Percentiles rank a stretch among this genome's conserved stretches.
phyloP scores from a whole-genome alignment of 1,140 invertebrate genomes.

The Odontomachus brunneus region DNA sequence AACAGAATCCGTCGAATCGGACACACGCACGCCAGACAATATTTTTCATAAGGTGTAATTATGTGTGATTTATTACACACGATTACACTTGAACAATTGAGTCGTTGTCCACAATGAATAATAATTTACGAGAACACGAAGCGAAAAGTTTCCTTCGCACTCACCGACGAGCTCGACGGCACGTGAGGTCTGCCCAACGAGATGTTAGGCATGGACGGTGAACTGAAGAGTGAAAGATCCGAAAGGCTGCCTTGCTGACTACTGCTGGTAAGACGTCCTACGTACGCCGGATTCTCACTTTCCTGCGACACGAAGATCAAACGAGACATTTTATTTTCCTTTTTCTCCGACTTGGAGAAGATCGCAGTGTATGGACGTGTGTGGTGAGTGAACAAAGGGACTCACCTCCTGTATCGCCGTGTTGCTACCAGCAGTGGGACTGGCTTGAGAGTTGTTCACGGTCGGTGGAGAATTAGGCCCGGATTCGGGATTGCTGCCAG shows the following conservation, averaged over 20 bases:
- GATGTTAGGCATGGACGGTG: slow-evolving; percentile 98
- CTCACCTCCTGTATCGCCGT: slow-evolving; percentile 90
- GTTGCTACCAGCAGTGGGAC: slow-evolving; percentile 87
- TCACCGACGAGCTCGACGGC: slow-evolving; percentile 82
- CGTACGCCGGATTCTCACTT: slow-evolving; percentile 86
- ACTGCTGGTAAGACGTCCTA: slow-evolving; percentile 84
- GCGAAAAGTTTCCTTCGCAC: slow-evolving; percentile 16
- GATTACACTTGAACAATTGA: no score
- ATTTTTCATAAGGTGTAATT: no score
- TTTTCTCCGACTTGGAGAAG: no score
- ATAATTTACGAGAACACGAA: not conserved
- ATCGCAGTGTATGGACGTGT: not conserved
- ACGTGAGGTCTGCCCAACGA: slow-evolving; percentile 94
- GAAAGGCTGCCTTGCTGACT: slow-evolving; percentile 87
- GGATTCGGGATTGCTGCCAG: slow-evolving; percentile 91
- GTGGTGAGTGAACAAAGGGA: not conserved
- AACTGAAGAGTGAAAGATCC: slow-evolving; percentile 94
- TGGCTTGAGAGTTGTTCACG: slow-evolving; percentile 86
- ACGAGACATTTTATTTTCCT: no score
- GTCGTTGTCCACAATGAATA: no score
- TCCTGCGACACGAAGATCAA: slow-evolving; percentile 80
- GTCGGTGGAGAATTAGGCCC: slow-evolving; percentile 93
- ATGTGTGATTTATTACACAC: not conserved
- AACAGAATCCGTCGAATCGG: slow-evolving; percentile 24
- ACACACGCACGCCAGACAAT: not conserved